Base-by-base conservation (phyloP, 2,888 invertebrate species). In the Keiferia lycopersicella region DNA sequence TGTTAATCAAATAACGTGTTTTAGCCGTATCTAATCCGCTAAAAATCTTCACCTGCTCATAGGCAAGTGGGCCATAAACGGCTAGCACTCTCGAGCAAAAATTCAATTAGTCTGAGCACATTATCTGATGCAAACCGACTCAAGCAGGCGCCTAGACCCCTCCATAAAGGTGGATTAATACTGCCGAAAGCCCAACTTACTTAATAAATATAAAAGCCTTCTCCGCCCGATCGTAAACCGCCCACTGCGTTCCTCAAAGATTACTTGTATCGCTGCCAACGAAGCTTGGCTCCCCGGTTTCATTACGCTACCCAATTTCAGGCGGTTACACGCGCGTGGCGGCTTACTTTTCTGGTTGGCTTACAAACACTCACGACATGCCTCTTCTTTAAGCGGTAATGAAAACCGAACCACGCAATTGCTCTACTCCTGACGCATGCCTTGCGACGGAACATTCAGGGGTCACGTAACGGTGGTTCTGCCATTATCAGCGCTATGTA, bases 131-230 rank as follows among this genome's bases (percentile, higher is more conserved):
- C 53, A 50, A 50, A 61, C 62, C 69, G 48, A 69, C 66, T 70
- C 70, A 69, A 74, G 70, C 73, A 82, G 83, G 81, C 86, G 84
- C 84, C 86, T 82, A 81, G 83, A 76, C 84, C 87, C 87, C 86
- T 82, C 83, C 79, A 88, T 89, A 89, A 91, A 91, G 91, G 90
- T 91, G 89, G 91, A 90, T 91, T 91, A 91, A 91, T 91, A 86
- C 83, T 81, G 80, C 89, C 91, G 78, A 91, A 90, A 91, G 90
- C 90, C 89, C 87, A 92, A 92, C 91, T 92, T 92, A 92, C 91
- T 92, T 92, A 92, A 92, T 92, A 92, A 92, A 92, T 92, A 92
- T 92, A 92, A 92, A 91, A 92, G 91, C 89, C 87, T 91, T 89
- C 89, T 82, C 87, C 88, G 78, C 88, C 60, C 86, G 82, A 73